Base-by-base conservation (phyloP, 2,113 vertebrate species). In the Tragulus kanchil region DNA sequence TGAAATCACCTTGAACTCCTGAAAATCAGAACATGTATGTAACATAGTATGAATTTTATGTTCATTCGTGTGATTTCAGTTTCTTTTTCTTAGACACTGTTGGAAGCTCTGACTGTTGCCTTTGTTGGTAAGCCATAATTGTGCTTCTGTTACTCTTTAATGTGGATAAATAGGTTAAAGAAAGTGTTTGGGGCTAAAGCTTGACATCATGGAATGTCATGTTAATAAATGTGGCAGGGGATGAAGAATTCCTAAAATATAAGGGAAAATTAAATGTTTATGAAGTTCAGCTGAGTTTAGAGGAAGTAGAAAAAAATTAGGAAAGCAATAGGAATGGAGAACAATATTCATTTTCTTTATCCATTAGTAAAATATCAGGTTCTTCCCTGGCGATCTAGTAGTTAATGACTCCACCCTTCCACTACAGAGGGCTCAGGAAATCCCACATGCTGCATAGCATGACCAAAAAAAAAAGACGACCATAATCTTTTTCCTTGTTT, bases 71-170 rank as follows among this genome's bases (percentile, higher is more conserved):
- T 95, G 85, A 97, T 94, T 94, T 89, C 78, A 26, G 19, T 97
- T 54, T 84, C 31, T 97, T 96, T 97, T 97, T 97, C 97, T 48
- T 97, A 99, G 99, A 99, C 99, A 0, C 82, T 99, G 23, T 97
- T 99, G 97, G 99, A 99, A 98, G 99, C 99, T 3, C 85, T 99
- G 59, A 99, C 99, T 90, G 98, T 99, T 97, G 99, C 99, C 75
- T 98, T 99, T 97, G 98, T 99, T 95, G 98, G 99, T 99, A 98
- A 99, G 97, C 89, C 14, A 8, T 92, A 89, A 85, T 94, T 78
- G 58, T 96, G 25, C 5, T 93, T 94, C 61, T 89, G 0, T 69
- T 85, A 52, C 25, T 78, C 89, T 95, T 90, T 77, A 64, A 62
- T 81, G 10, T 90, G 26, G 64, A 26, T 62, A 89, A 84, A 69